These are phyloP conservation scores for Podocnemis expansa DNA, from an alignment of 2,113 vertebrate genomes.

Conservation along the genomic window DNA sequence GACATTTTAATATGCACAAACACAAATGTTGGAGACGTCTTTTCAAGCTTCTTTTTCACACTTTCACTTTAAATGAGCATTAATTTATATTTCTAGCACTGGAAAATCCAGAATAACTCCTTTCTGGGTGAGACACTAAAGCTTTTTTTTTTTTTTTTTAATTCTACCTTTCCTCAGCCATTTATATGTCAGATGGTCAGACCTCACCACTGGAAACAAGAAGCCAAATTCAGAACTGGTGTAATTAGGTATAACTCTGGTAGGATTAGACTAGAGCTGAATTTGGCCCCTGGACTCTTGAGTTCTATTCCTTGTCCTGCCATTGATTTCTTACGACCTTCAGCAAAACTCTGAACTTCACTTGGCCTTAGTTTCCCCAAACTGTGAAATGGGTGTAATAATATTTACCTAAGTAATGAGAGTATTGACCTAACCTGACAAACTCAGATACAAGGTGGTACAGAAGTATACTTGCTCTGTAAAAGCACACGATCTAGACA, in stretches of 20 bases:
- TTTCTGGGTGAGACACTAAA: neutral
- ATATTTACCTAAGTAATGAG: neutral
- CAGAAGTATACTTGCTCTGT: neutral
- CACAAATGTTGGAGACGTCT: neutral
- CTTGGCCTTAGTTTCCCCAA: neutral
- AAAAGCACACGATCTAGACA: neutral
- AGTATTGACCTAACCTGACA: neutral
- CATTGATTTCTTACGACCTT: neutral
- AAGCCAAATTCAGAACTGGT: neutral
- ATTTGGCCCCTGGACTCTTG: neutral
- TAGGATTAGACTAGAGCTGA: neutral
- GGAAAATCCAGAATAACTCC: neutral
- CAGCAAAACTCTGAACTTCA: neutral
- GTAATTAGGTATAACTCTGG: neutral
- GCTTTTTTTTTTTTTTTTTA: neutral
- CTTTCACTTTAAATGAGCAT: conserved; percentile 14
- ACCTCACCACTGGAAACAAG: neutral
- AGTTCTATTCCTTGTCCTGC: neutral
- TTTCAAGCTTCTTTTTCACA: conserved; percentile 20
- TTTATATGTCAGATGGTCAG: neutral
- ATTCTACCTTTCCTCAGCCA: neutral
- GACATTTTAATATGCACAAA: neutral
- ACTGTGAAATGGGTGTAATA: neutral
- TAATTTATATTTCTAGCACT: neutral
- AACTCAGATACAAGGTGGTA: neutral